Conservation (phyloP, 2,888 invertebrate species). For the Aleiodes leptofemur region DNA sequence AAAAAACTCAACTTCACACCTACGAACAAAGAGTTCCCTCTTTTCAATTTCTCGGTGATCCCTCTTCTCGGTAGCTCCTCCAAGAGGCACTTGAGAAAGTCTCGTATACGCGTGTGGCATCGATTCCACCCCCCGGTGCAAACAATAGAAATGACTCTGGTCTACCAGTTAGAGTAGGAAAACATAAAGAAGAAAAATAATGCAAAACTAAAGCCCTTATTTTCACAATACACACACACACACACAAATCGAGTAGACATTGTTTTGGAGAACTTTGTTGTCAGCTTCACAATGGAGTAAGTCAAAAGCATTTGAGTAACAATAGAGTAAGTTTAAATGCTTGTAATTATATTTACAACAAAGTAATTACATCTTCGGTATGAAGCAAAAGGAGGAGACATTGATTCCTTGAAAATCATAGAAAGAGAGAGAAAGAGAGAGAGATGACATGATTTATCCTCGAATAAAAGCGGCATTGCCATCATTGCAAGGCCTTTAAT, state of each 20-base stretch:
- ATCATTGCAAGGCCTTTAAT: too few relatives aligned
- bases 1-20: conserved; percentile 30
- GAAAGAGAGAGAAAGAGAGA: too few relatives aligned
- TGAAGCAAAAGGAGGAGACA: conserved; percentile 26
- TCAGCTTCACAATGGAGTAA: conserved; percentile 63
- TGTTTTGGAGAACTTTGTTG: conserved; percentile 29
- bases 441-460: too few relatives aligned
- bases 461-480: too few relatives aligned
- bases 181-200: conserved; percentile 33
- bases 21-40: conserved; percentile 23
- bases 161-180: not conserved
- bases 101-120: conserved; percentile 62
- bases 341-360: conserved; percentile 74
- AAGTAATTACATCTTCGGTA: conserved; percentile 54
- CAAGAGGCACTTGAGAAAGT: conserved; percentile 40
- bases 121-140: conserved; percentile 66
- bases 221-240: conserved; percentile 27
- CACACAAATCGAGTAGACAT: conserved; percentile 27
- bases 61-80: conserved; percentile 25
- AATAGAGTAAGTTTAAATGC: conserved; percentile 73
- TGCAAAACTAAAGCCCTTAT: conserved; percentile 29
- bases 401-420: not conserved
- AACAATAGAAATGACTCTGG: conserved; percentile 61
- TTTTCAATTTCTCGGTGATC: not conserved
- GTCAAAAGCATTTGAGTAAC: conserved; percentile 72